phyloP scores from a whole-genome alignment of 2,797 vertebrate species.

The Syngnathus rostellatus region DNA sequence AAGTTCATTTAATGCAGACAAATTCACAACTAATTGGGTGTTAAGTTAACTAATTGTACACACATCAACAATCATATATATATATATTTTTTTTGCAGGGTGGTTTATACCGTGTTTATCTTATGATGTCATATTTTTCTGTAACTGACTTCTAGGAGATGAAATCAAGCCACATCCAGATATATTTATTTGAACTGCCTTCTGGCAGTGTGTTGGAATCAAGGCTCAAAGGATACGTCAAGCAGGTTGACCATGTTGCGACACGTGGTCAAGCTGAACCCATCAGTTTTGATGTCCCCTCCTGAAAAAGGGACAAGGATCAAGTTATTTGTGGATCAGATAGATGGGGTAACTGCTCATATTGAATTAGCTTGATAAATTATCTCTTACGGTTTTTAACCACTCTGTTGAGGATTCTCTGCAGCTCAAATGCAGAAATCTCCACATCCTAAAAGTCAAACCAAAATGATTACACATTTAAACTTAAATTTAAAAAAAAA shows the following conservation, averaged over 20 bases:
- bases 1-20: background rate
- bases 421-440: constrained; percentile 76
- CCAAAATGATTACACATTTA: background rate
- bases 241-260: constrained; percentile 65
- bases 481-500: background rate
- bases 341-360: background rate
- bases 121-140: too few relatives aligned
- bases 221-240: constrained; percentile 64
- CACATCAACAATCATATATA: too few relatives aligned
- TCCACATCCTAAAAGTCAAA: constrained; percentile 71
- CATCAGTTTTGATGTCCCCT: constrained; percentile 56
- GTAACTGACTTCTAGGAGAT: background rate
- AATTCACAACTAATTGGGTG: background rate
- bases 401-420: constrained; percentile 74
- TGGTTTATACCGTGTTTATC: too few relatives aligned
- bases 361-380: background rate
- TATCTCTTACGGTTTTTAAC: constrained; percentile 69
- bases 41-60: too few relatives aligned
- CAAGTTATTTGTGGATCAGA: background rate
- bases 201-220: background rate
- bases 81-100: too few relatives aligned
- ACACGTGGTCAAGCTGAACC: constrained; percentile 61
- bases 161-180: background rate
- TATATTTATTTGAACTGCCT: background rate
- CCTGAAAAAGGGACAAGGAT: constrained; percentile 36